Evolutionary conservation across 2,888 invertebrate genomes (phyloP), one percentile per base, ranked within the genome.

Genomic region (Gymnocheta viridis): DNA sequence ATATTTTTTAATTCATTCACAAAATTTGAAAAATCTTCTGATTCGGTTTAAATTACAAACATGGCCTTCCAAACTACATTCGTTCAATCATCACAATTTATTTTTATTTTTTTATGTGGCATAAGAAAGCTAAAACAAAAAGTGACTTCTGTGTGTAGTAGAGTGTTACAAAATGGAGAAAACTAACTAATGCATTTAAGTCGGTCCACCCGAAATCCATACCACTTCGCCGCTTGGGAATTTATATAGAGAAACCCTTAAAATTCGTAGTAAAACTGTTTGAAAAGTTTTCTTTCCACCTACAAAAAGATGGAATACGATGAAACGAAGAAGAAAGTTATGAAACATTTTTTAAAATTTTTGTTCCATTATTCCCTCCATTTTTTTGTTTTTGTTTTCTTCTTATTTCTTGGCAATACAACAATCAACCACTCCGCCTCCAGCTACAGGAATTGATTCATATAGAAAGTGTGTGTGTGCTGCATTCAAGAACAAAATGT

Each of bases 301-400:
- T 35, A 14, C 19, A 49, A 35, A 74, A 49, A 38, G 22, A 38
- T 29, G 1, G 54, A 62, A 64, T 64, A 35, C 54, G 58, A 69
- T 64, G 64, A 83, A 54, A 77, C 38, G 38, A 51, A 66, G 27
- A 41, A 66, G 69, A 81, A 84, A 84, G 83, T 83, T 83, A 24
- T 80, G 79, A 80, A 84, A 84, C 77, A 81, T 69, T 78, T 84
- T 79, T 77, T 29, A 47, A 84, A 84, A 77, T 84, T 81, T 81
- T 81, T 78, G 47, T 78, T 67, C 76, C 32, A 41, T 72, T 70
- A 70, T 76, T 51, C 56, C 22, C 69, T 35, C 49, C 41, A 41
- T 60, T 58, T 38, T 38, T 38, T 76, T 51, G 12, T 38, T 67
- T 32, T 35, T 66, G 22, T 66, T 58, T 62, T 54, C 60, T 49